Percentiles rank a stretch among this genome's conserved stretches.
These are phyloP conservation scores for Asteroscopus sphinx DNA, from an alignment of 2,888 invertebrate species.

Conservation along the genomic window DNA sequence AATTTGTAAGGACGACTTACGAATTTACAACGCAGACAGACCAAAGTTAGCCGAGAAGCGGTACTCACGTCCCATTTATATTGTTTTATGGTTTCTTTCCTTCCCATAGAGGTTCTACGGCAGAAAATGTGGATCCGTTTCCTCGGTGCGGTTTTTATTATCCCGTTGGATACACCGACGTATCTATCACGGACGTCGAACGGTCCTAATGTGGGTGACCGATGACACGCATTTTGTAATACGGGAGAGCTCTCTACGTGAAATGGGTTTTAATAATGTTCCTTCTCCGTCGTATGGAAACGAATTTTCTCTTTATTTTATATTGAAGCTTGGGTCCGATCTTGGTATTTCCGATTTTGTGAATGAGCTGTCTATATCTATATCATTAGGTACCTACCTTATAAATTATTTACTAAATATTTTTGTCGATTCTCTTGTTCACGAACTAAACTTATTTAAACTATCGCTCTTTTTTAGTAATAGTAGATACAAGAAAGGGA, in stretches of 20 bases:
- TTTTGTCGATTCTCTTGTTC: too few species aligned
- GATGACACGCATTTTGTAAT: constrained; percentile 61
- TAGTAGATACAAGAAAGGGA: too few species aligned
- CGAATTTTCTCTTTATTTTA: constrained; percentile 50
- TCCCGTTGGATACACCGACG: constrained; percentile 59
- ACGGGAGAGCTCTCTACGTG: constrained; percentile 50
- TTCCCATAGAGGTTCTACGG: constrained; percentile 71
- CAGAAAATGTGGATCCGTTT: constrained; percentile 76
- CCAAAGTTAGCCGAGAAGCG: constrained; percentile 71
- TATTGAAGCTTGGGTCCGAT: constrained; percentile 34
- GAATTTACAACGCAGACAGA: constrained; percentile 68
- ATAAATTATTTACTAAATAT: too few species aligned
- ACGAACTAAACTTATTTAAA: too few species aligned
- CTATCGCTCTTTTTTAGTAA: too few species aligned
- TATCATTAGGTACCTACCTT: constrained; percentile 19
- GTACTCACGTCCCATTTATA: constrained; percentile 83
- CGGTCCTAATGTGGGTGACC: constrained; percentile 59
- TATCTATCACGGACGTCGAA: constrained; percentile 57
- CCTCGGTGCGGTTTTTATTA: constrained; percentile 71
- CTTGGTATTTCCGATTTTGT: constrained; percentile 37
- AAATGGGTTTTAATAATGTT: constrained; percentile 58
- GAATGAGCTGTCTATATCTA: constrained; percentile 10
- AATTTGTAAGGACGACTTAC: constrained; percentile 64
- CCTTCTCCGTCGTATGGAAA: constrained; percentile 29
- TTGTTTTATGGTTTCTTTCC: constrained; percentile 85